A percentile compares a stretch with the other conserved stretches of the same genome.
Evolutionary conservation across 2,888 invertebrate genomes (phyloP).

Genomic region (Lepas anatifera): DNA sequence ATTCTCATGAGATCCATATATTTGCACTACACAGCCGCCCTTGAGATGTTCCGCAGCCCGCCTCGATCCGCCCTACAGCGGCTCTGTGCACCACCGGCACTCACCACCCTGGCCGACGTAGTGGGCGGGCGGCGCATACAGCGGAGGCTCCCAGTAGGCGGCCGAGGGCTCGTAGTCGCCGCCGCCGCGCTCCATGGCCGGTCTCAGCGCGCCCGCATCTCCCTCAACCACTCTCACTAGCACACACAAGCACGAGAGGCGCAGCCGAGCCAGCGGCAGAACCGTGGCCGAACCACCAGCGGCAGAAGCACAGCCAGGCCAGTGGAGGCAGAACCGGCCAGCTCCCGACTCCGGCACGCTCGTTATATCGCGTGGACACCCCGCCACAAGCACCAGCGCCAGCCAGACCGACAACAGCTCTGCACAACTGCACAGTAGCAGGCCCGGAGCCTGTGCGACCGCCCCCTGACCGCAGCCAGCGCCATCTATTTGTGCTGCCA

Average conservation of each 20-base stretch:
- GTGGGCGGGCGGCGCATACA: not conserved
- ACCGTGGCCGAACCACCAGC: not conserved
- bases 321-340: not conserved
- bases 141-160: conserved; percentile 6
- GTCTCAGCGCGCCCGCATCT: not conserved
- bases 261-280: no score
- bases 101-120: not conserved
- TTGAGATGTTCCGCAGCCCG: no score
- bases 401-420: not conserved
- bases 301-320: not conserved
- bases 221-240: no score
- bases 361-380: no score
- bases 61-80: no score
- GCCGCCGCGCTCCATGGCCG: not conserved
- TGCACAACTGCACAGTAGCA: not conserved
- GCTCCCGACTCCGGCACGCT: not conserved
- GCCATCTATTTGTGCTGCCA: conserved; percentile 10
- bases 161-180: not conserved
- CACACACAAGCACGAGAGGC: no score
- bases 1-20: no score
- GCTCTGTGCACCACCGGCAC: not conserved
- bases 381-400: no score
- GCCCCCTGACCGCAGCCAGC: not conserved
- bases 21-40: no score
- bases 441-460: not conserved